Percentiles rank a stretch among this genome's conserved stretches.
phyloP scores from a whole-genome alignment of 2,113 vertebrate species.

The Hiodon alosoides region DNA sequence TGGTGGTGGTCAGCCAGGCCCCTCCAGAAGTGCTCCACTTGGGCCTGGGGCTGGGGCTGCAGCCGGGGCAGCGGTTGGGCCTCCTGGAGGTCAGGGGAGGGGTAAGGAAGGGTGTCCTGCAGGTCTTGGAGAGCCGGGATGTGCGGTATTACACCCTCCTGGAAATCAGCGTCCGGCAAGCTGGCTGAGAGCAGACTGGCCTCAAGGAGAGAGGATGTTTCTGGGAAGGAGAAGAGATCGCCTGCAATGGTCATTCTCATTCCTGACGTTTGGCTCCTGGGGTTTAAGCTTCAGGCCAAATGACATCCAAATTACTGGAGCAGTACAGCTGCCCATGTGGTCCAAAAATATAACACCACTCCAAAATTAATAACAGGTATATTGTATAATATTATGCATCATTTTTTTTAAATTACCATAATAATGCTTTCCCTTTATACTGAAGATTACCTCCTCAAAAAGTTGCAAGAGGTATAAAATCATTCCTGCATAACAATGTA shows the following conservation, averaged over 20 bases:
- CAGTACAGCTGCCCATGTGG: too few relatives aligned
- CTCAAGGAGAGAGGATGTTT: slow-evolving; percentile 60
- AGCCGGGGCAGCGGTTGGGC: background rate
- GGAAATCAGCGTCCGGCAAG: slow-evolving; percentile 63
- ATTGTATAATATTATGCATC: too few relatives aligned
- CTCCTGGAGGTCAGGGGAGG: slow-evolving; percentile 18
- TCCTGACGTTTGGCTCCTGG: background rate
- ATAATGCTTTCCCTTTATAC: too few relatives aligned
- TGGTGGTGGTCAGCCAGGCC: slow-evolving; percentile 58
- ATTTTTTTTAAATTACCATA: too few relatives aligned
- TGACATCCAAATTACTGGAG: too few relatives aligned
- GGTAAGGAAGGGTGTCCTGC: slow-evolving; percentile 23
- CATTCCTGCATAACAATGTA: too few relatives aligned
- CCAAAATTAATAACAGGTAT: too few relatives aligned
- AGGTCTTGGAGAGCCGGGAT: slow-evolving; percentile 38
- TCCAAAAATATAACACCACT: too few relatives aligned
- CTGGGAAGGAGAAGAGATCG: slow-evolving; percentile 39
- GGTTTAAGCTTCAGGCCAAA: too few relatives aligned
- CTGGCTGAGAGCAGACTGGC: slow-evolving; percentile 53
- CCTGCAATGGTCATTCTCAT: background rate
- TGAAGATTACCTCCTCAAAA: too few relatives aligned
- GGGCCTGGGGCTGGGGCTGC: background rate
- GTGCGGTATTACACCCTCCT: slow-evolving; percentile 53
- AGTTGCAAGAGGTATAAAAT: too few relatives aligned
- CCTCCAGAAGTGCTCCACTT: slow-evolving; percentile 58